These are phyloP conservation scores for Styela clava DNA, from an alignment of 23 tunicate genomes.

Conservation along the genomic window DNA sequence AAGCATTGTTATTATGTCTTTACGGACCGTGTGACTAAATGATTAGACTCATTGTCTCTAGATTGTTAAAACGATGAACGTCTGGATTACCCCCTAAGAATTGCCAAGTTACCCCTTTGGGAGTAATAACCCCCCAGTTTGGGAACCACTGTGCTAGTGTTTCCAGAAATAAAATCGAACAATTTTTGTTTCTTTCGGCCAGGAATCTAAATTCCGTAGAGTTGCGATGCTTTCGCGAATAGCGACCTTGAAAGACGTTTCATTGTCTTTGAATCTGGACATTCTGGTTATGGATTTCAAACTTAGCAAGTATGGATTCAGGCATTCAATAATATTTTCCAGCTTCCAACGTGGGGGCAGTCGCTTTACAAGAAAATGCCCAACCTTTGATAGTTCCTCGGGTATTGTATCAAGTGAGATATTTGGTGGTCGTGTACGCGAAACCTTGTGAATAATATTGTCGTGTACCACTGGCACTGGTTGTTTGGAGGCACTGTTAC, in stretches of 20 bases:
- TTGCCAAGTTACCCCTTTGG: too few relatives aligned
- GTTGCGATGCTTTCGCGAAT: not conserved
- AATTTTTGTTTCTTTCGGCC: not conserved
- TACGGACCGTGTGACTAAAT: too few relatives aligned
- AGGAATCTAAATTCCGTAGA: not conserved
- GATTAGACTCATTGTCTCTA: too few relatives aligned
- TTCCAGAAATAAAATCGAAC: not conserved
- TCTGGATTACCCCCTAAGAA: too few relatives aligned
- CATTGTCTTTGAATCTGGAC: not conserved
- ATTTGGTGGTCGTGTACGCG: not conserved
- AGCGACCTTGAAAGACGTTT: not conserved
- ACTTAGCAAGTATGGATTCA: not conserved
- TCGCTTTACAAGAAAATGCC: not conserved
- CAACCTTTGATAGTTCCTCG: not conserved
- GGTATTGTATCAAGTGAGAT: not conserved
- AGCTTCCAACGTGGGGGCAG: not conserved
- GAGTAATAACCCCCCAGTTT: too few relatives aligned
- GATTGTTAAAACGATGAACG: too few relatives aligned
- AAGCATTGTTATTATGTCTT: too few relatives aligned
- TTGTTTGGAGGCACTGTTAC: not conserved
- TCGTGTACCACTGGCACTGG: too few relatives aligned
- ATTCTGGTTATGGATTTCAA: not conserved
- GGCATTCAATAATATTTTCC: not conserved
- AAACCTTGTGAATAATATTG: too few relatives aligned
- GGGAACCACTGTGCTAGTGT: not conserved